Evolutionary conservation across 2,113 vertebrate genomes (phyloP).

Genomic region (Accipiter virgatus): DNA sequence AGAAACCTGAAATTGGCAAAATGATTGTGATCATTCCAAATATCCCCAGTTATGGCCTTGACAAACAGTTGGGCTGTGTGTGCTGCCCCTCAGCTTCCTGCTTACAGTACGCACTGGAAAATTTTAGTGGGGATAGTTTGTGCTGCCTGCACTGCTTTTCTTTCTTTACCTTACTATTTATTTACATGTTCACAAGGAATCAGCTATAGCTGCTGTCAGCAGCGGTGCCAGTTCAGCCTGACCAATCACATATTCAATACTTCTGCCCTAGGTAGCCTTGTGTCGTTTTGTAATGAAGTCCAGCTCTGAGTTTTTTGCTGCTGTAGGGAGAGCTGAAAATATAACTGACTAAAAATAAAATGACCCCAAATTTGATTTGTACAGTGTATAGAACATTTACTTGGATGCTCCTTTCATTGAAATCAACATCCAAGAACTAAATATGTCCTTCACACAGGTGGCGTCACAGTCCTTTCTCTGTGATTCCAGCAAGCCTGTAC

Average conservation of each 20-base stretch:
- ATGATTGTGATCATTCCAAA: not conserved
- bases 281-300: not conserved
- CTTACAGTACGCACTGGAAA: not conserved
- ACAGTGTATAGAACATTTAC: not conserved
- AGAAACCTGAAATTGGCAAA: not conserved
- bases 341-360: not conserved
- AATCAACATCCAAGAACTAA: not conserved
- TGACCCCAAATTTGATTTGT: not conserved
- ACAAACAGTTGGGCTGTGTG: not conserved
- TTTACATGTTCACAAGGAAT: not conserved
- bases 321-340: not conserved
- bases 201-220: not conserved
- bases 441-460: not conserved
- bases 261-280: not conserved
- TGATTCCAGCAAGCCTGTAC: not conserved
- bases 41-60: not conserved
- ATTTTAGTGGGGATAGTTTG: not conserved
- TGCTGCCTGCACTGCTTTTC: not conserved
- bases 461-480: not conserved
- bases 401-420: not conserved
- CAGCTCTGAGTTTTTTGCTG: not conserved
- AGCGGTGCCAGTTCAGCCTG: not conserved
- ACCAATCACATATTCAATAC: not conserved
- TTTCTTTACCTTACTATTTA: not conserved
- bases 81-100: not conserved